Evolutionary conservation across 1,140 invertebrate genomes (phyloP).

Genomic region (Plodia interpunctella): DNA sequence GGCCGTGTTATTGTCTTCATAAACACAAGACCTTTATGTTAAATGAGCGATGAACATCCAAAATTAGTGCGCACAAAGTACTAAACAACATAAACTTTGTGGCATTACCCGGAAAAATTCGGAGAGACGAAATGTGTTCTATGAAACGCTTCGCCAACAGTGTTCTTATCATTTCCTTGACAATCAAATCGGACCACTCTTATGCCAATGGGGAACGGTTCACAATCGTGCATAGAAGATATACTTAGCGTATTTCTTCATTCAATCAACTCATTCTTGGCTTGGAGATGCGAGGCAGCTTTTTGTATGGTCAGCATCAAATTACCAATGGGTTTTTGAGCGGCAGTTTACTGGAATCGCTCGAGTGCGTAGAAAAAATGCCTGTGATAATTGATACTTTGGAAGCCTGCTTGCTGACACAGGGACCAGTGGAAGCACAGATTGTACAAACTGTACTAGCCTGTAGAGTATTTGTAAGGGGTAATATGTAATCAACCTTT

Average conservation of each 20-base stretch:
- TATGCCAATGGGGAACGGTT: neutral
- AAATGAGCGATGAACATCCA: too few species aligned
- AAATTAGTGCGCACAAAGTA: neutral
- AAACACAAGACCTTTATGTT: too few species aligned
- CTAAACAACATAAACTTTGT: conserved; percentile 4
- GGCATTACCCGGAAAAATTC: conserved; percentile 15
- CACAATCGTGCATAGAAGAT: neutral
- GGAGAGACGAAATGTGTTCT: conserved; percentile 16
- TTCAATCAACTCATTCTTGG: conserved; percentile 9
- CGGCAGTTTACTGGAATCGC: neutral
- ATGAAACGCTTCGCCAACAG: conserved; percentile 13
- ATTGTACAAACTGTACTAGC: too few species aligned
- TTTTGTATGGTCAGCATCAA: conserved; percentile 11
- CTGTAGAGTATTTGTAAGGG: too few species aligned
- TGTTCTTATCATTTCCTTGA: conserved; percentile 5
- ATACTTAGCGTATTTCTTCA: conserved; percentile 6
- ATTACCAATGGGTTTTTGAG: conserved; percentile 9
- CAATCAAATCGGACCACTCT: neutral
- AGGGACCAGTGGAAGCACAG: too few species aligned
- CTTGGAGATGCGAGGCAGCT: conserved; percentile 10
- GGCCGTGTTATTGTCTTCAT: too few species aligned
- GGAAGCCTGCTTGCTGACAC: too few species aligned
- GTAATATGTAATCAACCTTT: too few species aligned
- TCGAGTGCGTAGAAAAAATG: conserved; percentile 3
- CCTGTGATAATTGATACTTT: neutral